Evolutionary conservation across 2,113 vertebrate species (phyloP).

Genomic region (Burhinus bistriatus): DNA sequence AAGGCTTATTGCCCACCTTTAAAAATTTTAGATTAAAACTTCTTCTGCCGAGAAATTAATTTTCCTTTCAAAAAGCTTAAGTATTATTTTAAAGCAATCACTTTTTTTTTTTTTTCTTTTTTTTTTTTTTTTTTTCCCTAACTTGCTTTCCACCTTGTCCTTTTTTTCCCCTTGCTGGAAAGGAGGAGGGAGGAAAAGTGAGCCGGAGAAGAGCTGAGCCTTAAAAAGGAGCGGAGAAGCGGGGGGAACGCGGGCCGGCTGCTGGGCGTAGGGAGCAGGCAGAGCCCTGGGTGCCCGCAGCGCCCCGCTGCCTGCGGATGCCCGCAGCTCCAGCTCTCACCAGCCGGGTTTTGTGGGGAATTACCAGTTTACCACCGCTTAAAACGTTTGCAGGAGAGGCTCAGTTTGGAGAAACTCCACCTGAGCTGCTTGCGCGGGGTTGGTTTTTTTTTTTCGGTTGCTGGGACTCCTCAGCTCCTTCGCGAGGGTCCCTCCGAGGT

Average conservation of each 20-base stretch:
- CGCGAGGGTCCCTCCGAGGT: accelerated
- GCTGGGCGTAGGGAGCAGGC: no score
- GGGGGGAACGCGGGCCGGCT: accelerated
- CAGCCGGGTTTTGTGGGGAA: neutral
- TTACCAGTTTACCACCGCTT: neutral
- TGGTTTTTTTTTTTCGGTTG: accelerated
- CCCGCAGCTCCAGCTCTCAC: neutral
- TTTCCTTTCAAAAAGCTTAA: neutral
- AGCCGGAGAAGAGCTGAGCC: neutral
- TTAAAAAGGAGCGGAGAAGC: neutral
- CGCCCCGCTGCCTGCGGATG: no score
- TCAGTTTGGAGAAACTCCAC: neutral
- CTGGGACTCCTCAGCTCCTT: neutral
- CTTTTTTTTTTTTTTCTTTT: neutral
- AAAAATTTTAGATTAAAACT: neutral
- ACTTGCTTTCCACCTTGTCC: neutral
- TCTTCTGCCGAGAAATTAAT: neutral
- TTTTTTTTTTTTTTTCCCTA: neutral
- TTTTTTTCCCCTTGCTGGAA: neutral
- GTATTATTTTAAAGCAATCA: neutral
- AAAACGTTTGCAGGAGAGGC: neutral
- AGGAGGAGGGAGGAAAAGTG: neutral
- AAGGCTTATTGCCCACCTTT: neutral
- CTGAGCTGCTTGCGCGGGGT: no score
- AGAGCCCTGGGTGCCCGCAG: neutral